Evolutionary conservation across 2,888 invertebrate species (phyloP), one percentile per base, ranked within the genome.

Genomic region (Hyposoter didymator): DNA sequence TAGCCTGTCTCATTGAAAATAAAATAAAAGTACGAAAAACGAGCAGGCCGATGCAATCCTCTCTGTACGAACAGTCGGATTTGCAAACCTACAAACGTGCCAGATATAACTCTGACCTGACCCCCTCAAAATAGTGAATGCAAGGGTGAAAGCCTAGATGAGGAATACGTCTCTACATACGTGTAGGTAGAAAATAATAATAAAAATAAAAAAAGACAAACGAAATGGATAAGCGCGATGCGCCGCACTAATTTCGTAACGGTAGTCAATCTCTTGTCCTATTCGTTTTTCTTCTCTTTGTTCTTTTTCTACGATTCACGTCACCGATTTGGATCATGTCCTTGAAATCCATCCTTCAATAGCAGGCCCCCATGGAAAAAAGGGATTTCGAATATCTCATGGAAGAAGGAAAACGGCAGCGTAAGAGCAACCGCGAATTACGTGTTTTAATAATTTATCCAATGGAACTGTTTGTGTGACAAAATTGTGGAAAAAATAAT

Each of bases 191-290:
- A n/a, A 28, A 28, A 28, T 28, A 45, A 32, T 45, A 35, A 49
- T 6, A 39, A 67, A 69, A 45, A 84, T 82, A 88, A 45, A 84
- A 84, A 88, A 79, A 64, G 39, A 84, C 79, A 88, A 92, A 91
- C 91, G 90, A 91, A 91, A 90, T 90, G 91, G 91, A 92, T n/a
- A n/a, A n/a, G n/a, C n/a, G 90, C 90, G 92, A 91, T 90, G 91
- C 90, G 91, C 91, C 90, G 91, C 89, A 87, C 90, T 92, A 92
- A 93, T 93, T 91, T 90, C 90, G 92, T 92, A 92, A 92, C 91
- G 90, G 82, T 88, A 87, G 90, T 88, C 89, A 88, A 75, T 85
- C 76, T 43, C 59, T 73, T 72, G 45, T 67, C 49, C 52, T 19
- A n/a, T 69, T 82, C 59, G 35, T 4, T 49, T 74, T 59, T 49